These are phyloP conservation scores for Eupithecia dodoneata DNA, from an alignment of 2,888 invertebrate genomes.

Conservation along the genomic window DNA sequence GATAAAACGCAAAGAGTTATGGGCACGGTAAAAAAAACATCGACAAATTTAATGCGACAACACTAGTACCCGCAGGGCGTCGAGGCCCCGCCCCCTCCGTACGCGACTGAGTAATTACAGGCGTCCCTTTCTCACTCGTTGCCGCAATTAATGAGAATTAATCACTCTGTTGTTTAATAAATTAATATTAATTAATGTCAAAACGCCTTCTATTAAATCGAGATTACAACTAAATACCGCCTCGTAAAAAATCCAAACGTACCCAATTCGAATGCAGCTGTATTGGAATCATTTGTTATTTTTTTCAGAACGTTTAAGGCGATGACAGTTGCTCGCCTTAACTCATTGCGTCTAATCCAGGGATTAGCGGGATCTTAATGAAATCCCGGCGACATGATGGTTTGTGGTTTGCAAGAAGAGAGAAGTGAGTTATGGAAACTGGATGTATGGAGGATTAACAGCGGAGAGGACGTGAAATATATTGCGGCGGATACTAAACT, in stretches of 20 bases:
- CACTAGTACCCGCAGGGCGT: slow-evolving; percentile 64
- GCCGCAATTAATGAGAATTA: slow-evolving; percentile 41
- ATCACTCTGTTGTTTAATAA: slow-evolving; percentile 31
- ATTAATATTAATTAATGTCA: slow-evolving; percentile 42
- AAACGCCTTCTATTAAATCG: slow-evolving; percentile 43
- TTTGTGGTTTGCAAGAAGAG: slow-evolving; percentile 54
- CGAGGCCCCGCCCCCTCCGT: slow-evolving; percentile 61
- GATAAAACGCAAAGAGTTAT: slow-evolving; percentile 64
- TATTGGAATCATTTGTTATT: slow-evolving; percentile 34
- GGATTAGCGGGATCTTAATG: slow-evolving; percentile 63
- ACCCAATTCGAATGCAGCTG: slow-evolving; percentile 39
- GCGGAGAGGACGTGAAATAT: neutral
- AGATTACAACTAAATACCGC: slow-evolving; percentile 29
- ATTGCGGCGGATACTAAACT: slow-evolving; percentile 4
- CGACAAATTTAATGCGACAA: slow-evolving; percentile 72
- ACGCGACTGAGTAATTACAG: slow-evolving; percentile 61
- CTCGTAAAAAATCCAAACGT: slow-evolving; percentile 20
- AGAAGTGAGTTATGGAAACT: slow-evolving; percentile 42
- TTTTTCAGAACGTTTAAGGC: slow-evolving; percentile 49
- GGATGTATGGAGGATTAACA: slow-evolving; percentile 40
- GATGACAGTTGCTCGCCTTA: slow-evolving; percentile 74
- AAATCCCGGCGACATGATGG: slow-evolving; percentile 58
- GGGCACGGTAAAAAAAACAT: slow-evolving; percentile 57
- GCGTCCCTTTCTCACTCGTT: slow-evolving; percentile 62
- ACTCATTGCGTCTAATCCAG: slow-evolving; percentile 63